These are phyloP conservation scores for Scalopus aquaticus DNA, from an alignment of 2,113 vertebrate genomes.

Conservation along the genomic window DNA sequence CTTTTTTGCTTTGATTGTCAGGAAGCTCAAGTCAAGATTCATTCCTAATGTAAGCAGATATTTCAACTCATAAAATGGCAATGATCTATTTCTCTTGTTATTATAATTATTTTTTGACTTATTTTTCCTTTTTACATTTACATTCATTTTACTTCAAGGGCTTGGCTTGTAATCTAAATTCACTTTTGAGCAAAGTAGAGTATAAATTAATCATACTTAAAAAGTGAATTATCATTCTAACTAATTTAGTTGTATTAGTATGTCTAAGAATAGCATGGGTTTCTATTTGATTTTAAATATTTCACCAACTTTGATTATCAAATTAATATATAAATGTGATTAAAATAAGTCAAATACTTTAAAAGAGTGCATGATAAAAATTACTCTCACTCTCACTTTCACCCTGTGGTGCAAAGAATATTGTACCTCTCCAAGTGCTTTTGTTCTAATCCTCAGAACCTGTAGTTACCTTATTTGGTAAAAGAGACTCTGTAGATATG, in stretches of 20 bases:
- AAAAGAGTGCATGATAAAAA: not conserved
- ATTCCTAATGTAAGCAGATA: not conserved
- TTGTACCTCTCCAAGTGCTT: no score
- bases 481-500: not conserved
- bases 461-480: not conserved
- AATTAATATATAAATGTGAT: not conserved
- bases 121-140: no score
- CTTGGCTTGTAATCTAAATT: not conserved
- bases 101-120: not conserved
- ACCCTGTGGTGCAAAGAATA: not conserved
- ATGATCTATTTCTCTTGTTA: not conserved
- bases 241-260: not conserved
- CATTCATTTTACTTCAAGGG: not conserved
- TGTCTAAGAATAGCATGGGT: not conserved
- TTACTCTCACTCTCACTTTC: not conserved
- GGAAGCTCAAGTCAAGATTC: not conserved
- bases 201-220: not conserved
- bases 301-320: not conserved
- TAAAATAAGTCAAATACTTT: not conserved
- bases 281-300: not conserved
- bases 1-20: not conserved
- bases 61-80: not conserved
- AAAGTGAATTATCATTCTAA: not conserved
- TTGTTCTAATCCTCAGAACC: not conserved
- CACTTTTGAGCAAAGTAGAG: not conserved